Evolutionary conservation across 2,113 vertebrate genomes (phyloP).

Genomic region (Pitta sordida): DNA sequence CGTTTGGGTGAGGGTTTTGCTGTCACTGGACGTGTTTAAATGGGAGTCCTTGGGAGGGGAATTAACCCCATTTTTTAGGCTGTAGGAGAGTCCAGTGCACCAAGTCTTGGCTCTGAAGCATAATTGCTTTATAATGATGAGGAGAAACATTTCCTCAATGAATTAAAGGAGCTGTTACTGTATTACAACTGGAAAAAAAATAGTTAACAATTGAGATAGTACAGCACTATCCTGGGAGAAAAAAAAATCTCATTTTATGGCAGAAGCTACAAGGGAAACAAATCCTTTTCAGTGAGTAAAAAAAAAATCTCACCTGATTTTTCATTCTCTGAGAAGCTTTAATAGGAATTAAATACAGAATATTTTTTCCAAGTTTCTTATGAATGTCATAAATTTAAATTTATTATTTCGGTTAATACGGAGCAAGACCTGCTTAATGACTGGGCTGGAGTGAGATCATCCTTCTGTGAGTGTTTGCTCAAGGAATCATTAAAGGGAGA

Average conservation of each 20-base stretch:
- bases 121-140: background rate
- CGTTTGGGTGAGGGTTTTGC: background rate
- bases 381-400: background rate
- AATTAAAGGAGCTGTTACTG: background rate
- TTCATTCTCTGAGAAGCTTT: background rate
- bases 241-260: background rate
- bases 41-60: background rate
- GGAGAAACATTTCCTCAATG: background rate
- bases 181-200: background rate
- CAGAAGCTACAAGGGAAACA: background rate
- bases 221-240: background rate
- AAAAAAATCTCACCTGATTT: background rate
- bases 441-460: background rate
- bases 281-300: background rate
- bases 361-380: background rate
- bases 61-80: background rate
- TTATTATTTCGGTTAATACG: background rate
- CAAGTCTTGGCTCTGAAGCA: background rate
- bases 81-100: background rate
- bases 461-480: background rate
- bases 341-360: background rate
- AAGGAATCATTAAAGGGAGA: background rate
- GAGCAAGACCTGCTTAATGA: background rate
- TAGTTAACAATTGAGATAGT: background rate
- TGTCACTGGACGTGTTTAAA: background rate